Base-by-base conservation (phyloP, 2,888 invertebrate genomes). In the Bellardia pandia region DNA sequence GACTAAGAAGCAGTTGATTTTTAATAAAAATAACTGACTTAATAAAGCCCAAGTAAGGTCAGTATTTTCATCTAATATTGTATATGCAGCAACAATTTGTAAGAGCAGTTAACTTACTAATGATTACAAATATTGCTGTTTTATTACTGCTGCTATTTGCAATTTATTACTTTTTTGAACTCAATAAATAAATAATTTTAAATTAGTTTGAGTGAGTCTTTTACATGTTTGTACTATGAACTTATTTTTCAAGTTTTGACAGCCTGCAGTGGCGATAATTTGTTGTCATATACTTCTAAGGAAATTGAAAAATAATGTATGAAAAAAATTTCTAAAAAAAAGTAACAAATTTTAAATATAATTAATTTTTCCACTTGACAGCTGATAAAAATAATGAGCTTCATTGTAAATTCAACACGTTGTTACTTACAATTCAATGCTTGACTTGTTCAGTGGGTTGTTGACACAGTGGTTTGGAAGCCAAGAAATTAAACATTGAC, bases 141-240 rank as follows among this genome's bases (percentile, higher is more conserved):
- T 77, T 77, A 66, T 56, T 66, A 42, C 9, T 33, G 8, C n/a
- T 37, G 37, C 30, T 48, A 8, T 33, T 2, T 33, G 51, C 40
- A 72, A 80, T 80, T 72, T 64, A 64, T 53, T 45, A 23, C 13
- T 72, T 53, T 53, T 80, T 64, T 58, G 16, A 58, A 58, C 45
- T 45, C 45, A 45, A 58, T 58, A 78, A 37, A 58, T 58, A 42
- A 9, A 60, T 11, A 58, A 33, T 0, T 56, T 77, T 45, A 77
- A 42, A 45, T 77, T 45, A 56, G 33, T 77, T 56, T 66, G 2
- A n/a, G 14, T 51, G 5, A 51, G 3, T 51, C 4, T 14, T n/a
- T n/a, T 51, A 42, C 42, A 42, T 13, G 13, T 30, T 6, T n/a
- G n/a, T 37, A n/a, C n/a, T 76, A 14, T 3, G 16, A 62, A 16